phyloP scores from a whole-genome alignment of 2,113 vertebrate species.

The Phoxinus phoxinus region DNA sequence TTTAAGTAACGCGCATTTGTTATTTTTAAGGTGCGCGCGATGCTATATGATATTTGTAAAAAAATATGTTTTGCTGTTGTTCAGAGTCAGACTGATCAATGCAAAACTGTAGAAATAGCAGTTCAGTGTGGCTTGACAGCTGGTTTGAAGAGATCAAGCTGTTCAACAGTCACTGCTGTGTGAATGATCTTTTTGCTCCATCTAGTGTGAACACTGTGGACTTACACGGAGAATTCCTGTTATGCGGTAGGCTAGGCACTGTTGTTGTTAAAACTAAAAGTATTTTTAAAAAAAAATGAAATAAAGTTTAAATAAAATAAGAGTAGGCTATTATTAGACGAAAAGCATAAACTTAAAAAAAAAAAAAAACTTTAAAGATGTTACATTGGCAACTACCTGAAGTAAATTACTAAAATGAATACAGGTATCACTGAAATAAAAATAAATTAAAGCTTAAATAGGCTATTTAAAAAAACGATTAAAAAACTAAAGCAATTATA shows the following conservation, averaged over 20 bases:
- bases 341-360: background rate
- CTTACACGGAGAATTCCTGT: background rate
- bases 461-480: too few relatives aligned
- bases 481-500: background rate
- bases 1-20: background rate
- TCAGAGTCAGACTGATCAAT: background rate
- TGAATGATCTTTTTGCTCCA: conserved; percentile 40
- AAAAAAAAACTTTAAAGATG: background rate
- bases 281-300: background rate
- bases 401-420: background rate
- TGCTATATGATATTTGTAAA: background rate
- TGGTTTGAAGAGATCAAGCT: conserved; percentile 9
- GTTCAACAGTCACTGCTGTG: background rate
- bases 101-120: background rate
- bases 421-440: background rate
- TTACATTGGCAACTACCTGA: too few relatives aligned
- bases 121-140: background rate
- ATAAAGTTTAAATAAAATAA: background rate
- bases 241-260: background rate
- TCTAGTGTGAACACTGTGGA: conserved; percentile 33
- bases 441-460: background rate
- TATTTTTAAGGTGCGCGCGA: too few relatives aligned
- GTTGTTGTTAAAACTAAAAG: background rate
- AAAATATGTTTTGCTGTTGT: background rate
- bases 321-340: background rate